These are phyloP conservation scores for Tangara arthus DNA, from an alignment of 2,797 vertebrate species.

Conservation along the genomic window DNA sequence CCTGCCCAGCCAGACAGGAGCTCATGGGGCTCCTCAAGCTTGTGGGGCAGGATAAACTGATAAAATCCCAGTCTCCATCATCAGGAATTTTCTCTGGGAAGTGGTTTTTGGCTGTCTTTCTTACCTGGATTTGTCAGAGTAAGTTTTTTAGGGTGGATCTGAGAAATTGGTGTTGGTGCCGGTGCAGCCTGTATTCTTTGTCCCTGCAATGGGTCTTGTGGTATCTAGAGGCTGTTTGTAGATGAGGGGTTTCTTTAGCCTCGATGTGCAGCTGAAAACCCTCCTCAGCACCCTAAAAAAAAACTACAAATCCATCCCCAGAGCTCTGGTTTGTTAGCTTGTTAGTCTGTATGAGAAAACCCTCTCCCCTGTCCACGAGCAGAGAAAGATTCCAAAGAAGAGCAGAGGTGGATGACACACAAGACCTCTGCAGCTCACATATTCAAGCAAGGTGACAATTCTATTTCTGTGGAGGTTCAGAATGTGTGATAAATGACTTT, in stretches of 20 bases:
- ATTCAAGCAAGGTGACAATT: background rate
- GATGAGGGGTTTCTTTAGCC: background rate
- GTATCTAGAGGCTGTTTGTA: background rate
- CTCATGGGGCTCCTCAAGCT: background rate
- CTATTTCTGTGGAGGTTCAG: background rate
- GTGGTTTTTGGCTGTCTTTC: background rate
- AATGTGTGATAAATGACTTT: background rate
- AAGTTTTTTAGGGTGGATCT: background rate
- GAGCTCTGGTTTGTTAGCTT: background rate
- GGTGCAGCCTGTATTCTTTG: background rate
- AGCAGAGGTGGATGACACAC: background rate
- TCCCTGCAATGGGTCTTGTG: background rate
- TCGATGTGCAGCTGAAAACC: background rate
- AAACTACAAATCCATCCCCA: background rate
- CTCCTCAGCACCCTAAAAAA: background rate
- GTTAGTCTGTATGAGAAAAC: background rate
- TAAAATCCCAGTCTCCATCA: background rate
- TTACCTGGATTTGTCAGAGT: rapidly evolving
- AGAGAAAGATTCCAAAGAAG: background rate
- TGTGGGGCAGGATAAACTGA: background rate
- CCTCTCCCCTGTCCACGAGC: background rate
- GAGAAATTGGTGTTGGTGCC: background rate
- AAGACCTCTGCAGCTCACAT: background rate
- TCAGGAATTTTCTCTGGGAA: background rate
- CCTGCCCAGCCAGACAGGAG: too few relatives aligned